Conservation (phyloP, 2,113 vertebrate genomes). For the Trichomycterus rosablanca region DNA sequence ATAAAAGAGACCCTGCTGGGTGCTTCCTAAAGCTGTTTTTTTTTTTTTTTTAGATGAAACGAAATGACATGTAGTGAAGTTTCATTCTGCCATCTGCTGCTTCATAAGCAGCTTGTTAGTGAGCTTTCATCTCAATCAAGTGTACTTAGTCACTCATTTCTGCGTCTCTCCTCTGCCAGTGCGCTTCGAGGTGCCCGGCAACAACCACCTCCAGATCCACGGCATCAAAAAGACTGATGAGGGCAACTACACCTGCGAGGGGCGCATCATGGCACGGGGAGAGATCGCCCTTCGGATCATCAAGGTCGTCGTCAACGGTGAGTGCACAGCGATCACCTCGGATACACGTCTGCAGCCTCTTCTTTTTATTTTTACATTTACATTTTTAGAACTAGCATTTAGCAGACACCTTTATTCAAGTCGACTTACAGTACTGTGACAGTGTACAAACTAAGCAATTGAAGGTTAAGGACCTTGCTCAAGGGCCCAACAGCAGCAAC, state of each 20-base stretch:
- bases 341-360: too few relatives aligned
- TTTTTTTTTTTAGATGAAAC: too few relatives aligned
- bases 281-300: conserved; percentile 92
- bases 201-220: conserved; percentile 91
- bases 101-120: conserved; percentile 35
- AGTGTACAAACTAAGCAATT: too few relatives aligned
- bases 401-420: too few relatives aligned
- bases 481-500: too few relatives aligned
- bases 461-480: too few relatives aligned
- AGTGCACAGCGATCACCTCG: conserved; percentile 59
- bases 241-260: conserved; percentile 89
- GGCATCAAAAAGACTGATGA: conserved; percentile 94
- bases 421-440: too few relatives aligned
- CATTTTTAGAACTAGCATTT: too few relatives aligned
- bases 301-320: conserved; percentile 91
- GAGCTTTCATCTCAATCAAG: conserved; percentile 24
- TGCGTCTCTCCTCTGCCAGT: conserved; percentile 58
- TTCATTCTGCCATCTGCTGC: conserved; percentile 26
- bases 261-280: conserved; percentile 86
- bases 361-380: too few relatives aligned
- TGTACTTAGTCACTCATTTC: conserved; percentile 28
- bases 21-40: too few relatives aligned
- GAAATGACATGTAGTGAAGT: too few relatives aligned
- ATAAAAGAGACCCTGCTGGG: too few relatives aligned
- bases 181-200: conserved; percentile 78